phyloP scores from a whole-genome alignment of 2,113 vertebrate species.

The Galeopterus variegatus region DNA sequence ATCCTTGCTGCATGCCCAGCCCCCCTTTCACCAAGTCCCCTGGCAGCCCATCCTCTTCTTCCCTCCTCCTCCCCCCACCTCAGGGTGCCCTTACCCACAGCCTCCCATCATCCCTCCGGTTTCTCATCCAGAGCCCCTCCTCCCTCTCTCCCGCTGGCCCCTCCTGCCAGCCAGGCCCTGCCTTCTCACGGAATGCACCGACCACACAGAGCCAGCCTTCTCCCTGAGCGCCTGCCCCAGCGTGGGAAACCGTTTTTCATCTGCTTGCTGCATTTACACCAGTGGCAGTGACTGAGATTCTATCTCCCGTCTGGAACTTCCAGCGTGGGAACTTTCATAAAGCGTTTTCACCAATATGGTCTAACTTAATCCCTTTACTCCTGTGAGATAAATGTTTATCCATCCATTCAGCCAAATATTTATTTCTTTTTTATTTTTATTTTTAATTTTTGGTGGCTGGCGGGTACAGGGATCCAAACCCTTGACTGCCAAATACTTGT shows the following conservation, averaged over 20 bases:
- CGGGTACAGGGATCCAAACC: no score
- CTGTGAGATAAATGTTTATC: neutral
- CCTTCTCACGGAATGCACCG: no score
- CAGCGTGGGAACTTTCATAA: fast-evolving
- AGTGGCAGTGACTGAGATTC: fast-evolving
- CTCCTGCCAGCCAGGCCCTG: neutral
- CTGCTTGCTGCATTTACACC: neutral
- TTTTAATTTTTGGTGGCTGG: no score
- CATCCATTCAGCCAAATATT: neutral
- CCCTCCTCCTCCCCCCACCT: neutral
- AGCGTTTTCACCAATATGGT: fast-evolving
- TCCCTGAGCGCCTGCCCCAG: neutral
- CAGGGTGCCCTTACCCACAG: neutral
- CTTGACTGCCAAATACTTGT: no score
- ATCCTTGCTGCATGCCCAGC: no score
- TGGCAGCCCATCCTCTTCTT: no score
- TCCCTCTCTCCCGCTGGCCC: neutral
- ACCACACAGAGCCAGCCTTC: neutral
- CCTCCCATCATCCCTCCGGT: neutral
- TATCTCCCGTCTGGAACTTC: fast-evolving
- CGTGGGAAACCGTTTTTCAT: neutral
- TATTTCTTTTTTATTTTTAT: no score
- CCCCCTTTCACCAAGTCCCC: no score
- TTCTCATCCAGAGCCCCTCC: neutral
- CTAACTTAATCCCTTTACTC: no score